A percentile compares a stretch with the other conserved stretches of the same genome.
Conservation (phyloP, 2,113 vertebrate genomes). For the Heliornis fulica region DNA sequence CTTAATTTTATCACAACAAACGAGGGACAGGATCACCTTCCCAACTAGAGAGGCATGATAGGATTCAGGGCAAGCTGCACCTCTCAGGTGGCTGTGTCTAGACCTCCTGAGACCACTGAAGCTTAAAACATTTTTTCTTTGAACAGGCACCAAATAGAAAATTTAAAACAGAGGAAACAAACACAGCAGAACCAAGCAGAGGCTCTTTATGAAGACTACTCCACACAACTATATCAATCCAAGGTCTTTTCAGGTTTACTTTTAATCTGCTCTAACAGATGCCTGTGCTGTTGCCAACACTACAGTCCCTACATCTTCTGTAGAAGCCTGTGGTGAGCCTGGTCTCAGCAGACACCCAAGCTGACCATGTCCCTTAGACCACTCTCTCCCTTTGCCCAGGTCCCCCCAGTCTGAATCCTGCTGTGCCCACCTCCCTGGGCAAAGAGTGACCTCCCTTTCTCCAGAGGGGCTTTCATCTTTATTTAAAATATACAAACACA, state of each 20-base stretch:
- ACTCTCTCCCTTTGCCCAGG: too few species aligned
- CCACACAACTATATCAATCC: not conserved
- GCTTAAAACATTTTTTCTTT: not conserved
- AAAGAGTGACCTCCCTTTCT: fast-evolving
- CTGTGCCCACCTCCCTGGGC: not conserved
- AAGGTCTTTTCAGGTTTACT: not conserved
- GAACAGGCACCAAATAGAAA: not conserved
- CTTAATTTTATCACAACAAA: not conserved
- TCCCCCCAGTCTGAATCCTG: fast-evolving
- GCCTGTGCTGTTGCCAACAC: not conserved
- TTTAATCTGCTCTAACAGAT: not conserved
- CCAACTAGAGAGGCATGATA: fast-evolving
- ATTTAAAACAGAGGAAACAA: not conserved
- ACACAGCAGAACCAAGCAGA: not conserved
- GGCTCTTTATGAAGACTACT: not conserved
- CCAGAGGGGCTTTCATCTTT: not conserved
- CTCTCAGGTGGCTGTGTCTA: not conserved
- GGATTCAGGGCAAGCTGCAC: not conserved
- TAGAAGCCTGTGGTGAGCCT: not conserved
- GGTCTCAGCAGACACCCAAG: not conserved
- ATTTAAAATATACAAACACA: too few species aligned
- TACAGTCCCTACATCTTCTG: fast-evolving
- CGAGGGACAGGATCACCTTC: not conserved
- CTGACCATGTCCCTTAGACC: fast-evolving
- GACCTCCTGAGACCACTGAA: not conserved